phyloP scores from a whole-genome alignment of 1,140 invertebrate genomes.

The Magallana ariakensis region DNA sequence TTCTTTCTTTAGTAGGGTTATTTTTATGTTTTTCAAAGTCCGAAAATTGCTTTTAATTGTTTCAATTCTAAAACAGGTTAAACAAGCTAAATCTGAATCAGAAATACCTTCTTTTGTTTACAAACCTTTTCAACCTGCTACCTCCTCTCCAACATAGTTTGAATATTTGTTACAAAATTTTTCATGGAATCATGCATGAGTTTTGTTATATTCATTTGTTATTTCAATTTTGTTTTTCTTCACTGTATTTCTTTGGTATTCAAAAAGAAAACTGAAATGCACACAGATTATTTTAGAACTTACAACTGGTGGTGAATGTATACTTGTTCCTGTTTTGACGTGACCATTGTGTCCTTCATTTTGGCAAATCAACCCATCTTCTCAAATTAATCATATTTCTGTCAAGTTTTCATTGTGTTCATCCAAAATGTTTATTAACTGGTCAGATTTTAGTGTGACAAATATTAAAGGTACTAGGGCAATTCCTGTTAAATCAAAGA shows the following conservation, averaged over 20 bases:
- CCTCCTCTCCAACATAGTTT: background rate
- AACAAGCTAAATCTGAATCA: background rate
- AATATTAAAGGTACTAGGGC: background rate
- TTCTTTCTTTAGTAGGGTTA: background rate
- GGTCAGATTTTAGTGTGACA: background rate
- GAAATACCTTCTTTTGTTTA: background rate
- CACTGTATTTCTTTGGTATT: background rate
- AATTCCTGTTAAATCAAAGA: background rate
- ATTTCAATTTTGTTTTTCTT: background rate
- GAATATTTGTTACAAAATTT: background rate
- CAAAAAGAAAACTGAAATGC: background rate
- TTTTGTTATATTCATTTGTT: background rate
- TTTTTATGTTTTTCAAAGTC: slow-evolving; percentile 20
- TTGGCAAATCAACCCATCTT: background rate
- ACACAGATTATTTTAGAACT: background rate
- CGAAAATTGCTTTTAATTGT: background rate
- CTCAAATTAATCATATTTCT: background rate
- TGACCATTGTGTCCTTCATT: slow-evolving; percentile 4
- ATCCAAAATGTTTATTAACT: background rate
- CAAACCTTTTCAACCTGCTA: background rate
- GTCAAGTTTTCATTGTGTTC: background rate
- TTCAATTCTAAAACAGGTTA: background rate
- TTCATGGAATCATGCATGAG: slow-evolving; percentile 25
- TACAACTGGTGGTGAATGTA: slow-evolving; percentile 29
- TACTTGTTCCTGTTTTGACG: background rate